Conservation (phyloP, 2,888 invertebrate genomes). For the Myopa testacea region DNA sequence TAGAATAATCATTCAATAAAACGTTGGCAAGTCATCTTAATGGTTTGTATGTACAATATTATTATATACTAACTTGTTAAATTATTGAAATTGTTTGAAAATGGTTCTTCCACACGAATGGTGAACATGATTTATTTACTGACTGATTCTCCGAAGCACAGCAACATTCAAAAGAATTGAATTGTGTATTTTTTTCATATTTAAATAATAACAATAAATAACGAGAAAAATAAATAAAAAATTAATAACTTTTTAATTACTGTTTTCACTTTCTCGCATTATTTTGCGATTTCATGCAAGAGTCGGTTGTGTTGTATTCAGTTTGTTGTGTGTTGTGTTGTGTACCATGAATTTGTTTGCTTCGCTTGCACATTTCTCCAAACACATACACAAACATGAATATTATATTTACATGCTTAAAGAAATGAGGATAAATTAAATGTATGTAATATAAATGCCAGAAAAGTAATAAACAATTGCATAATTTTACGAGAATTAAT, state of each 20-base stretch:
- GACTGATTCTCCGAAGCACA: no score
- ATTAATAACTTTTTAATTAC: conserved; percentile 31
- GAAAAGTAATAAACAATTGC: background rate
- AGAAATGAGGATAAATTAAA: background rate
- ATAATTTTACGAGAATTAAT: background rate
- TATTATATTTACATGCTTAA: background rate
- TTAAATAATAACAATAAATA: no score
- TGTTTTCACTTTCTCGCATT: conserved; percentile 38
- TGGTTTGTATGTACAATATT: no score
- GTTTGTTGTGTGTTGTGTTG: background rate
- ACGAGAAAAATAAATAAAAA: background rate
- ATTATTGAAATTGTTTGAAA: no score
- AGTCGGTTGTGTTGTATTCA: background rate
- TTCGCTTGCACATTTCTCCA: background rate
- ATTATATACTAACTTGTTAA: no score
- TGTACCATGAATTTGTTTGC: background rate
- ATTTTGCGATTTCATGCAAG: conserved; percentile 26
- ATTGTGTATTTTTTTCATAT: no score
- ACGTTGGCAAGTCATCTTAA: no score
- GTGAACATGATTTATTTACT: no score
- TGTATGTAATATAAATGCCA: no score
- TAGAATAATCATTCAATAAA: no score
- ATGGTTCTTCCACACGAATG: no score
- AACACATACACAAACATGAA: background rate
- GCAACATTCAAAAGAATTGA: no score